Conservation (phyloP, 2,797 vertebrate species). For the Vespertilio murinus region DNA sequence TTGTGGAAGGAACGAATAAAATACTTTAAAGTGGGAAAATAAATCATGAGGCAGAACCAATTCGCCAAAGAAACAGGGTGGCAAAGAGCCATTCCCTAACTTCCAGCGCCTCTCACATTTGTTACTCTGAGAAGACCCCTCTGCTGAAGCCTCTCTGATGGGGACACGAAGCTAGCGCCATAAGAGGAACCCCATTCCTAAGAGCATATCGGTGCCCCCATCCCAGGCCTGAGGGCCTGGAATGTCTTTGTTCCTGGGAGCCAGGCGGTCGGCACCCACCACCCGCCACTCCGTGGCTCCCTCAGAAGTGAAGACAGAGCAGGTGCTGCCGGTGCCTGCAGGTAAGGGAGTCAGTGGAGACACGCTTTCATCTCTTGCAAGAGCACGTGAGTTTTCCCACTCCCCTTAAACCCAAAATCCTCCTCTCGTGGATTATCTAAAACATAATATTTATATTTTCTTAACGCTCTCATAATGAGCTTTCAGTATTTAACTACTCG, state of each 20-base stretch:
- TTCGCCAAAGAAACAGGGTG: conserved; percentile 66
- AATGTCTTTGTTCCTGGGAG: neutral
- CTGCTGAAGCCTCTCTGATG: conserved; percentile 48
- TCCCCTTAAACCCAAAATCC: neutral
- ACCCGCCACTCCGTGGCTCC: neutral
- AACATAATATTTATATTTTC: neutral
- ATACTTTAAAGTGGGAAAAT: conserved; percentile 67
- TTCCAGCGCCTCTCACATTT: conserved; percentile 59
- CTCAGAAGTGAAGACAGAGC: neutral
- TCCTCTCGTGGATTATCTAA: neutral
- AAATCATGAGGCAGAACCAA: conserved; percentile 73
- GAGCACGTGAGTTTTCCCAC: neutral
- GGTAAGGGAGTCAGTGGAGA: neutral
- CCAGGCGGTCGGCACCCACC: neutral
- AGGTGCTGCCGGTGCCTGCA: neutral
- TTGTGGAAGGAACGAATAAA: conserved; percentile 72
- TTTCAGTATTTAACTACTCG: neutral
- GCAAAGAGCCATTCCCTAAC: conserved; percentile 66
- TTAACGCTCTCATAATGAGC: neutral
- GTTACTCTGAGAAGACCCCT: conserved; percentile 62
- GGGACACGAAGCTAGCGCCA: neutral
- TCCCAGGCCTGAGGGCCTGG: neutral
- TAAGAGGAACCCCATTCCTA: neutral
- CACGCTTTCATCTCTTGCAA: neutral
- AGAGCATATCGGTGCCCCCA: neutral